Conservation (phyloP, 2,113 vertebrate species). For the Sigmodon hispidus region DNA sequence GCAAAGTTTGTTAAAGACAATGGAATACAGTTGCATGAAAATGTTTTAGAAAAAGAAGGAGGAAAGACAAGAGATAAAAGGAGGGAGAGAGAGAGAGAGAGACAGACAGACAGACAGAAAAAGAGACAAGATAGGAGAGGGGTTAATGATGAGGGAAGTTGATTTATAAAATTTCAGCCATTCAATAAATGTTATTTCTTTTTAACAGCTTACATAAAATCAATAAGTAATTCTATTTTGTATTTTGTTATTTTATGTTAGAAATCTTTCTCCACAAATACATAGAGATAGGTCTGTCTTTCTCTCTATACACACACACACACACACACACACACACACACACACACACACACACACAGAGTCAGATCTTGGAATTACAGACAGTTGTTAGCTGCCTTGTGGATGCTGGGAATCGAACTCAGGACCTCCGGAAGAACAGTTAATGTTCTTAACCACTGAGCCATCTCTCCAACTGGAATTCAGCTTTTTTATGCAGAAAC, state of each 20-base stretch:
- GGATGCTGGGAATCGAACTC: no score
- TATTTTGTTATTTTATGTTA: constrained; percentile 35
- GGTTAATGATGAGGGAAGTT: background rate
- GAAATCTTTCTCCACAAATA: constrained; percentile 27
- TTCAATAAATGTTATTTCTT: constrained; percentile 18
- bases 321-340: background rate
- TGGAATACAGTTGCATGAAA: background rate
- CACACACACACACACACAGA: background rate
- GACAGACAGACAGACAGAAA: background rate
- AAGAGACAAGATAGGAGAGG: background rate
- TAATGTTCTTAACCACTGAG: no score
- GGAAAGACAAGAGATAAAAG: background rate
- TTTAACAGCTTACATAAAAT: constrained; percentile 38
- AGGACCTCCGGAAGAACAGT: no score
- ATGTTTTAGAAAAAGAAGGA: background rate
- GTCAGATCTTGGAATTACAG: no score
- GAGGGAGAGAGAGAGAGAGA: background rate
- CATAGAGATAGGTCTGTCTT: background rate
- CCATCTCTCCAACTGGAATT: background rate
- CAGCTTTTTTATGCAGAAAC: constrained; percentile 26
- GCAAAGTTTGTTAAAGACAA: background rate
- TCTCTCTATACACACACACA: background rate
- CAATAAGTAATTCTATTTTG: constrained; percentile 26
- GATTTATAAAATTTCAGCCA: constrained; percentile 40
- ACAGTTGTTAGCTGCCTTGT: no score